Evolutionary conservation across 2,797 vertebrate species (phyloP), one percentile per base, ranked within the genome.

Genomic region (Ciconia nigra): DNA sequence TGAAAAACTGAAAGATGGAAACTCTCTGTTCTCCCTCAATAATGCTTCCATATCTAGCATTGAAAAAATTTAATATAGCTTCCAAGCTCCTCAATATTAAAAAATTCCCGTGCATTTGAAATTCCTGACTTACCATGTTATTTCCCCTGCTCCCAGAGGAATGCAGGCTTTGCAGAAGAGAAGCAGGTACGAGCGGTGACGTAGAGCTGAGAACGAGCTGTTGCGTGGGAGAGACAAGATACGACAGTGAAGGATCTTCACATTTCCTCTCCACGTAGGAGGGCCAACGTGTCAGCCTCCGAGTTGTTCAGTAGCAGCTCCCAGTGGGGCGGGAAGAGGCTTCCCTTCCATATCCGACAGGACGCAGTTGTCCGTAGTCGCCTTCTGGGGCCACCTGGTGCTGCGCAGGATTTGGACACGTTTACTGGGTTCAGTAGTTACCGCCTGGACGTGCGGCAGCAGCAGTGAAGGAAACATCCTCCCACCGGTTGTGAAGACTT

Each of bases 381-480:
- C 46, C 31, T 78, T 86, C 49, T 77, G 35, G 22, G 31, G 52
- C 57, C 58, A 59, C 20, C 20, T 84, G 74, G 10, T 79, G 28
- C 44, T 46, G 41, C 52, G 8, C 44, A 51, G 47, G 46, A 8
- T 77, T 70, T 77, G 63, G 71, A 17, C 20, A 33, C 0, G 0
- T 55, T 49, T 46, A 5, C 17, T 51, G 37, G 15, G 24, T 47
- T 73, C 61, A 22, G 39, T 33, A 83, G 22, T 71, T 70, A 21
- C 1, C 0, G 0, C 24, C 11, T 28, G 47, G 29, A 37, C 0
- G 0, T 26, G 58, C 3, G 2, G 58, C 51, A 26, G 59, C 42
- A 61, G 46, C 21, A 25, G 12, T 35, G 47, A 81, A 35, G 59
- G 72, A 61, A 87, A 41, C 1, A 1, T 57, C 49, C 39, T 65